Evolutionary conservation across 2,797 vertebrate genomes (phyloP).

Genomic region (Cuniculus paca): DNA sequence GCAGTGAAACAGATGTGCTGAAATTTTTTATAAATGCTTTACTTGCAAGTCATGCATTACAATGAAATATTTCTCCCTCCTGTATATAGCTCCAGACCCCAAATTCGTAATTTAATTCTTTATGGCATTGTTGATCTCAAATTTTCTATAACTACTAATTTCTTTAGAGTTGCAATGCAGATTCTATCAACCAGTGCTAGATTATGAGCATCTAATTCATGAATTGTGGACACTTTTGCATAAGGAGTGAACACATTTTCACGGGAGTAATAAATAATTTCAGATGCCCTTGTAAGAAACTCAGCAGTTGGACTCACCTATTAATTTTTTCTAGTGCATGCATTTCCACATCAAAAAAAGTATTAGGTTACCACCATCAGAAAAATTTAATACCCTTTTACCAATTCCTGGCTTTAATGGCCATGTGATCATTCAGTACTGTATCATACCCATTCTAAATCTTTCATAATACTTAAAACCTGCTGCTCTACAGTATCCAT

Average conservation of each 20-base stretch:
- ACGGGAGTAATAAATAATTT: slow-evolving; percentile 66
- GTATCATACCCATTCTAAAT: neutral
- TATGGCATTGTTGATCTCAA: slow-evolving; percentile 56
- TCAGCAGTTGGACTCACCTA: neutral
- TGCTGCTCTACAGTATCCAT: neutral
- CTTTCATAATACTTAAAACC: slow-evolving; percentile 38
- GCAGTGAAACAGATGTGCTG: slow-evolving; percentile 74
- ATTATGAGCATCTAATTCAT: slow-evolving; percentile 71
- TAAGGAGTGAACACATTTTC: slow-evolving; percentile 65
- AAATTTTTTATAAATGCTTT: slow-evolving; percentile 64
- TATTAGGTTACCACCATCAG: slow-evolving; percentile 50
- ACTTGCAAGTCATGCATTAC: slow-evolving; percentile 78
- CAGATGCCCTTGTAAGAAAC: slow-evolving; percentile 69
- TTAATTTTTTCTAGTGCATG: slow-evolving; percentile 64
- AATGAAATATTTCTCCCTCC: slow-evolving; percentile 63
- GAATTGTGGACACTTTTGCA: slow-evolving; percentile 57
- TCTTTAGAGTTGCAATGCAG: slow-evolving; percentile 64
- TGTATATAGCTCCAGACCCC: slow-evolving; percentile 62
- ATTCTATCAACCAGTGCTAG: slow-evolving; percentile 53
- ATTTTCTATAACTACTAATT: slow-evolving; percentile 63
- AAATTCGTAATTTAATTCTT: slow-evolving; percentile 76
- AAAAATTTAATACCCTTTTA: slow-evolving; percentile 70
- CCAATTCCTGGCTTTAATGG: slow-evolving; percentile 56
- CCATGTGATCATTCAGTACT: slow-evolving; percentile 2
- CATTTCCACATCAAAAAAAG: slow-evolving; percentile 25